Base-by-base conservation (phyloP, 2,888 invertebrate species). In the Anticlea derivata region DNA sequence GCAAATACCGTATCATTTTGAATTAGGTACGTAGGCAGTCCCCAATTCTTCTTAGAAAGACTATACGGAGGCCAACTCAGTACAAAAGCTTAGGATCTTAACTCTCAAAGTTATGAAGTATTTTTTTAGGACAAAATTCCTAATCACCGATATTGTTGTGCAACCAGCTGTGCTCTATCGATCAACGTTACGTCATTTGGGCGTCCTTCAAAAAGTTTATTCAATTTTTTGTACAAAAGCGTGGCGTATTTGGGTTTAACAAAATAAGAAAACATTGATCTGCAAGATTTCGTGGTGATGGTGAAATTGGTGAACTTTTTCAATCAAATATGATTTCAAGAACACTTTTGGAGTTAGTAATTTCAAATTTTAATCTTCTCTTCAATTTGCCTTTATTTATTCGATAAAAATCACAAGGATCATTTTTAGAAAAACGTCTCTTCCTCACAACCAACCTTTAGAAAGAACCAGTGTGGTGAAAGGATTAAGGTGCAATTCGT, bases 121-220 rank as follows among this genome's bases (percentile, higher is more conserved):
- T 84, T 83, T 80, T 85, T 73, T 78, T 83, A 82, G 82, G 83
- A 80, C 67, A 63, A 60, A 58, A 74, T 63, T 72, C 70, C 68
- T 72, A 75, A 75, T 78, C 68, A 76, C 34, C 66, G 72, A 71
- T 65, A 66, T 75, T 60, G 80, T 86, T 86, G 83, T 85, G 78
- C 80, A 81, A 80, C 79, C 80, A 78, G 72, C 79, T 80, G 80
- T 70, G 63, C 62, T 67, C 73, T 69, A 80, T 83, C 82, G 73
- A 82, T 84, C 84, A 85, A 73, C 74, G 75, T 78, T 73, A 44
- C 48, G 48, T 58, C 57, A 41, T 49, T 56, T 52, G 34, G 41
- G 45, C 50, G 48, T 50, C 49, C 59, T 61, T 55, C 45, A 53
- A 53, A 55, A 51, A 17, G 13, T 34, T 46, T 51, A 44, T 47